Conservation (phyloP, 2,888 invertebrate genomes). For the Tetranychus truncatus region DNA sequence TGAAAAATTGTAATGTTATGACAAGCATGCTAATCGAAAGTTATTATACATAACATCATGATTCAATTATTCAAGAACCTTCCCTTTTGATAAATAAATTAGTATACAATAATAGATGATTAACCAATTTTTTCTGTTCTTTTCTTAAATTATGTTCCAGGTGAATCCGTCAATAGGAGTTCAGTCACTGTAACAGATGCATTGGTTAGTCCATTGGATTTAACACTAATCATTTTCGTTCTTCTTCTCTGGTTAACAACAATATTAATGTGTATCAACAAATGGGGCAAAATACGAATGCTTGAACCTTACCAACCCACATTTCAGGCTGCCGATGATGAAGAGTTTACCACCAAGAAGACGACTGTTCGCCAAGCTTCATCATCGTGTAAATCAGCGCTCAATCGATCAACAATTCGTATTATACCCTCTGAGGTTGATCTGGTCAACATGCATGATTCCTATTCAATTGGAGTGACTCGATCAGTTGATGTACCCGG, state of each 20-base stretch:
- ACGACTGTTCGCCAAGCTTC: neutral
- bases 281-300: constrained; percentile 85
- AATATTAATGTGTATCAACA: constrained; percentile 71
- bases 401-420: neutral
- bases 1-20: no score
- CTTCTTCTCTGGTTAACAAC: constrained; percentile 73
- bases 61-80: no score
- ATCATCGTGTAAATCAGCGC: neutral
- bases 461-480: neutral
- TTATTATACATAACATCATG: no score
- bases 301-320: constrained; percentile 65
- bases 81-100: no score
- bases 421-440: neutral
- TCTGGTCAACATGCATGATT: neutral
- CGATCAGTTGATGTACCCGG: neutral
- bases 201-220: neutral
- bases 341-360: neutral
- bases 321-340: neutral
- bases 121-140: neutral
- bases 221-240: constrained; percentile 38
- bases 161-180: neutral
- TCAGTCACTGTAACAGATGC: neutral
- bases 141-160: neutral
- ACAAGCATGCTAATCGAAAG: no score
- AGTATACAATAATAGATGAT: neutral